Percentiles rank a stretch among this genome's conserved stretches.
phyloP scores from a whole-genome alignment of 2,113 vertebrate species.

The Neopipo cinnamomea region DNA sequence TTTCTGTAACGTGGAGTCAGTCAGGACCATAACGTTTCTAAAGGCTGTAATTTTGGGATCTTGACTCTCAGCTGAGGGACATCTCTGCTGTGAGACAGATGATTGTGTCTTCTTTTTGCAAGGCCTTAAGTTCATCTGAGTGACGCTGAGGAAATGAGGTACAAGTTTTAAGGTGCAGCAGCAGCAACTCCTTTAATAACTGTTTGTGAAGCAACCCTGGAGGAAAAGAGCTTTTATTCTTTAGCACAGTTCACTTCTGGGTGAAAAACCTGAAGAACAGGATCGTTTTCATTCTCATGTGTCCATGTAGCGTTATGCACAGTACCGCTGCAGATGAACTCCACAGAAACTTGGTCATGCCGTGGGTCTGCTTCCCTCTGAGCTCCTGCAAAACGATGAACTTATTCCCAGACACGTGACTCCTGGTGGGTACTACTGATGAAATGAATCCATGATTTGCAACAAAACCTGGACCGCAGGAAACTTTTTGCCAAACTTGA shows the following conservation, averaged over 20 bases:
- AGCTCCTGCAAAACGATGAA: background rate
- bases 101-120: background rate
- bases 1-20: background rate
- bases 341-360: background rate
- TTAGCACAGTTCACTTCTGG: background rate
- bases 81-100: background rate
- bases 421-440: background rate
- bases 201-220: background rate
- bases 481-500: background rate
- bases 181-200: background rate
- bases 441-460: background rate
- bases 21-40: background rate
- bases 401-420: background rate
- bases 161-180: background rate
- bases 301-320: background rate
- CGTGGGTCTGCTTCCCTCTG: background rate
- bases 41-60: background rate
- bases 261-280: background rate
- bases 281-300: background rate
- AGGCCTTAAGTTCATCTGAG: background rate
- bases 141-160: background rate
- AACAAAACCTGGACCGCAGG: background rate
- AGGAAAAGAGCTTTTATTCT: background rate
- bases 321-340: background rate
- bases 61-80: background rate